phyloP scores from a whole-genome alignment of 1,140 invertebrate species.

The Rhyacophila brunnea region DNA sequence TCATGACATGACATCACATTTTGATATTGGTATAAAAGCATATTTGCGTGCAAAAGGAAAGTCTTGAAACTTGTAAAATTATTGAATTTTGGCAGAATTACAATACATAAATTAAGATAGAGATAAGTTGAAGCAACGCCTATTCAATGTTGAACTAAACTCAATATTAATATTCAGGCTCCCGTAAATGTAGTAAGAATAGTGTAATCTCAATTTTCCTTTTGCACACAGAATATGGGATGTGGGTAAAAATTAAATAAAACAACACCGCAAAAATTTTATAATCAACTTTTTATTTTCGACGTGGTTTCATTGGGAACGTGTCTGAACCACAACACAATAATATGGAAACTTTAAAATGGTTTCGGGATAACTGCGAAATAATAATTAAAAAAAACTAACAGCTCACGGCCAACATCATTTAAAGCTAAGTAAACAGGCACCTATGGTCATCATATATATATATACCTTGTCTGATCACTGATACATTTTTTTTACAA shows the following conservation, averaged over 20 bases:
- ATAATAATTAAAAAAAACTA: conserved; percentile 25
- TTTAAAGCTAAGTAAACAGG: conserved; percentile 36
- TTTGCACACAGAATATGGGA: too few relatives aligned
- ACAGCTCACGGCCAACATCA: conserved; percentile 26
- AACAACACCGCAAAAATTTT: conserved; percentile 12
- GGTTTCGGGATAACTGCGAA: conserved; percentile 14
- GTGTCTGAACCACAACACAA: not conserved
- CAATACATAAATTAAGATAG: too few relatives aligned
- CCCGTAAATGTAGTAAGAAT: too few relatives aligned
- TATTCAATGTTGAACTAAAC: too few relatives aligned
- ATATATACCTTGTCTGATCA: conserved; percentile 35
- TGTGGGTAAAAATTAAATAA: not conserved
- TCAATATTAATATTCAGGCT: too few relatives aligned
- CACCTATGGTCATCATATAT: conserved; percentile 36
- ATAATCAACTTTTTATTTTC: conserved; percentile 25
- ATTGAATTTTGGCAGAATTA: too few relatives aligned
- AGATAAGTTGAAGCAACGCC: too few relatives aligned
- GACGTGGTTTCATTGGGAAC: conserved; percentile 5
- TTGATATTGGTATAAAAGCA: too few relatives aligned
- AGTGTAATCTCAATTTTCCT: too few relatives aligned
- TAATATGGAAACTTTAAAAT: conserved; percentile 3
- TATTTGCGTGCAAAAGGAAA: too few relatives aligned
- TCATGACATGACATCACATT: too few relatives aligned
- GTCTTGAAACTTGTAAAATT: too few relatives aligned
- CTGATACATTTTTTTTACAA: conserved; percentile 22